Base-by-base conservation (phyloP, 2,113 vertebrate genomes). In the Todiramphus chloris region DNA sequence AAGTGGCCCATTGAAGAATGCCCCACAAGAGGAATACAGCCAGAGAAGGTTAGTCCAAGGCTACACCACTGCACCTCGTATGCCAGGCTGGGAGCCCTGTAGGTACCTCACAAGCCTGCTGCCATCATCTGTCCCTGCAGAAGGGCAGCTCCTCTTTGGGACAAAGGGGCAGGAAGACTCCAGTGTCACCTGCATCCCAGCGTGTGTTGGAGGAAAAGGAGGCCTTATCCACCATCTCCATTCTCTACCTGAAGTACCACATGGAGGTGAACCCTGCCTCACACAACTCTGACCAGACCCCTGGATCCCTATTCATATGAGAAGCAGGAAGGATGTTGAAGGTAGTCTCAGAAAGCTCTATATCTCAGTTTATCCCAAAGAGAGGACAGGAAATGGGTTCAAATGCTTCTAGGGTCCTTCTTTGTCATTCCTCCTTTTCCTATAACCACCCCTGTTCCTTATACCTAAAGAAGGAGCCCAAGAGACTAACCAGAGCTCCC, bases 141-240 rank as follows among this genome's bases (percentile, higher is more conserved):
- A 68, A 67, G 9, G 48, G n/a, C 51, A 53, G 14, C 9, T 17
- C 25, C 58, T 39, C 58, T 84, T 25, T 4, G 2, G 69, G 16
- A 68, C 12, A 63, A 68, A 84, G n/a, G 5, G 53, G 2, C 24
- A 55, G 48, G 20, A 72, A 63, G 5, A 31, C 24, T 68, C 39
- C 35, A 39, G 10, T 0, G 0, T 20, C 50, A 88, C 16, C 8
- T 0, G 0, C 21, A 27, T 33, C 31, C 43, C 55, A 66, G 6
- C 27, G 64, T 1, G 1, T 27, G 64, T 46, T 15, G 13, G 60
- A 51, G 43, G 31, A 73, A 72, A 13, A 18, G 31, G 10, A 89
- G 9, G 5, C 1, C 23, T 83, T 43, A 43, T 37, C 13, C 21
- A 76, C 25, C 25, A 41, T 8, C 6, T 79, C 16, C 33, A 35